Evolutionary conservation across 2,888 invertebrate species (phyloP), one percentile per base, ranked within the genome.

Genomic region (Acheta domesticus): DNA sequence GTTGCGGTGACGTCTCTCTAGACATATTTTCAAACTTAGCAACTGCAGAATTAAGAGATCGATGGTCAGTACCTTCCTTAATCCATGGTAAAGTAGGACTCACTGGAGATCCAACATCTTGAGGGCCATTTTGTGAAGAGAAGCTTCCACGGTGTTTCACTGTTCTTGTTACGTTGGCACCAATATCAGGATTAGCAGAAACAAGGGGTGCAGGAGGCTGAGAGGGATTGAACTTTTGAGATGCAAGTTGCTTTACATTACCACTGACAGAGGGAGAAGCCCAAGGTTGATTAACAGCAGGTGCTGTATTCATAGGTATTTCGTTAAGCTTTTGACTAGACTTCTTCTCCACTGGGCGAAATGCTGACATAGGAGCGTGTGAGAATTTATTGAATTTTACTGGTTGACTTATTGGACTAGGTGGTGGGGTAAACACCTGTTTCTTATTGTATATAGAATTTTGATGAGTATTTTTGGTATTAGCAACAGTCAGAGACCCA

Each of bases 361-460:
- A 94, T 5, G 93, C 93, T 14, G 93, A 93, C 88, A 92, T 91
- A 0, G 93, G 93, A 0, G 93, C 93, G 85, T 94, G 94, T 48
- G 92, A 93, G 84, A 94, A 94, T 83, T 93, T 91, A 85, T 93
- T 93, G 0, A 93, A 85, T 80, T 88, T 82, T 86, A 86, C 75
- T 86, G 87, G 79, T 73, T 82, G 81, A 12, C 80, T 75, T 11
- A 81, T 76, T 48, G 82, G 79, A 75, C 82, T 79, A 82, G 76
- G 48, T 14, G 81, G 80, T 2, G 83, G 80, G 8, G 82, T 79
- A 74, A 83, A 83, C 12, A 83, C 49, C n/a, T 83, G 81, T 49
- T 80, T 81, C 79, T 82, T 81, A 16, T 81, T 77, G 49, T 78
- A 77, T 11, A 82, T 81, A 1, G 81, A 78, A 19, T 14, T 19